These are phyloP conservation scores for Mesitornis unicolor DNA, from an alignment of 2,113 vertebrate genomes.

Conservation along the genomic window DNA sequence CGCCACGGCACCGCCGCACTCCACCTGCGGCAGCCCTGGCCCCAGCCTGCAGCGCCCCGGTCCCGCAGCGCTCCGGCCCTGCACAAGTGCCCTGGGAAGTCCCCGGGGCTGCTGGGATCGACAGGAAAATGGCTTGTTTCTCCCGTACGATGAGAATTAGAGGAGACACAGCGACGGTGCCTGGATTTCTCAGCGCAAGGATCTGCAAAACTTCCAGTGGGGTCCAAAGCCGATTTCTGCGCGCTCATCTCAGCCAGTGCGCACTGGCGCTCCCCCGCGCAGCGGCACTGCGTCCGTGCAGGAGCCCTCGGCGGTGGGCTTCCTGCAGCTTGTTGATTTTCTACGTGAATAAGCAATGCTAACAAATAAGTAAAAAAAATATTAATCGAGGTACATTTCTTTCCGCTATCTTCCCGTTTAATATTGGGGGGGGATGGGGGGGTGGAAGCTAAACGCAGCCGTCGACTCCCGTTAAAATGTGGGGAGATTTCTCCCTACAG, in stretches of 20 bases:
- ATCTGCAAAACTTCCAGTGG: background rate
- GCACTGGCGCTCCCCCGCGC: background rate
- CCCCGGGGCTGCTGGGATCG: background rate
- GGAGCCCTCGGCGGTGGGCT: background rate
- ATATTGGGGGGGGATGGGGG: accelerated
- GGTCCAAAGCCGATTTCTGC: background rate
- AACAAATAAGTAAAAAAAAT: background rate
- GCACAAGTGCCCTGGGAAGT: background rate
- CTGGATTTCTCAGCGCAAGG: background rate
- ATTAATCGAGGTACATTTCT: accelerated
- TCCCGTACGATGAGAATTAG: background rate
- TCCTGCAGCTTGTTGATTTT: accelerated
- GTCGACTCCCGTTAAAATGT: background rate
- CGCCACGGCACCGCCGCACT: background rate
- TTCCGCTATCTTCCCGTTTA: background rate
- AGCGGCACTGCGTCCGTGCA: background rate
- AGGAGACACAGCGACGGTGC: background rate
- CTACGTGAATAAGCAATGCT: background rate
- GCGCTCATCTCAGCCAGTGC: accelerated
- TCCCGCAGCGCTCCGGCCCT: background rate
- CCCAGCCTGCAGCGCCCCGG: background rate
- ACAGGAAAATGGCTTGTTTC: background rate
- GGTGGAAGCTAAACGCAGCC: background rate
- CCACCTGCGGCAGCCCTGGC: too few species aligned
- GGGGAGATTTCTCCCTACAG: background rate